Percentiles rank a stretch among this genome's conserved stretches.
Evolutionary conservation across 1,140 invertebrate genomes (phyloP).

Genomic region (Atta texana): DNA sequence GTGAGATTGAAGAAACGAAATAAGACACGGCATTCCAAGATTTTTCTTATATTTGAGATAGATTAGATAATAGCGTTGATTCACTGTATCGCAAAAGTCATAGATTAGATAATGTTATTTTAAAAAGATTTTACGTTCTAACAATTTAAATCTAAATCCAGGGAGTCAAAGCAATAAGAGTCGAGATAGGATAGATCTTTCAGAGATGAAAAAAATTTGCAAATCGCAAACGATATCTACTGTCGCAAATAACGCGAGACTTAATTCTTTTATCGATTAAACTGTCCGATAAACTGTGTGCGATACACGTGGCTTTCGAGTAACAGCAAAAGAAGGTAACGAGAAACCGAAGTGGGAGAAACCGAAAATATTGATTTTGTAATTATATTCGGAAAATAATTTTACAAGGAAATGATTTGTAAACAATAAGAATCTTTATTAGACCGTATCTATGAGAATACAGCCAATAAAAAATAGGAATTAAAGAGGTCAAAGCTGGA

Average conservation of each 20-base stretch:
- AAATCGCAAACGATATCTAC: background rate
- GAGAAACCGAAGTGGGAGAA: background rate
- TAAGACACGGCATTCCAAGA: background rate
- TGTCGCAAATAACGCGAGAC: constrained; percentile 16
- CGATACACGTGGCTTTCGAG: background rate
- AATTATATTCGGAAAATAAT: background rate
- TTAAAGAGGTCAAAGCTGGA: too few relatives aligned
- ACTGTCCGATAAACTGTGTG: constrained; percentile 3
- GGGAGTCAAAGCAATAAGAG: background rate
- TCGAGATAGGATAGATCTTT: background rate
- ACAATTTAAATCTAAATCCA: background rate
- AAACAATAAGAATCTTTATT: too few relatives aligned
- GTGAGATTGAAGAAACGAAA: background rate
- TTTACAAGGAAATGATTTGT: background rate
- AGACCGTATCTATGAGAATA: too few relatives aligned
- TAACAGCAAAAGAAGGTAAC: background rate
- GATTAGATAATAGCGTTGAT: constrained; percentile 24
- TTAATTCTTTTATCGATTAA: constrained; percentile 9
- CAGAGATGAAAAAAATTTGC: background rate
- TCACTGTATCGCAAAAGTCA: background rate
- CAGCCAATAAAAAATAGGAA: too few relatives aligned
- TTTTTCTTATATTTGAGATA: background rate
- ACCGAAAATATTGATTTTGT: background rate
- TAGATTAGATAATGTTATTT: constrained; percentile 31
- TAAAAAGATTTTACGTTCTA: background rate